Percentiles rank a stretch among this genome's conserved stretches.
Evolutionary conservation across 1,140 invertebrate species (phyloP).

Genomic region (Drosophila jambulina): DNA sequence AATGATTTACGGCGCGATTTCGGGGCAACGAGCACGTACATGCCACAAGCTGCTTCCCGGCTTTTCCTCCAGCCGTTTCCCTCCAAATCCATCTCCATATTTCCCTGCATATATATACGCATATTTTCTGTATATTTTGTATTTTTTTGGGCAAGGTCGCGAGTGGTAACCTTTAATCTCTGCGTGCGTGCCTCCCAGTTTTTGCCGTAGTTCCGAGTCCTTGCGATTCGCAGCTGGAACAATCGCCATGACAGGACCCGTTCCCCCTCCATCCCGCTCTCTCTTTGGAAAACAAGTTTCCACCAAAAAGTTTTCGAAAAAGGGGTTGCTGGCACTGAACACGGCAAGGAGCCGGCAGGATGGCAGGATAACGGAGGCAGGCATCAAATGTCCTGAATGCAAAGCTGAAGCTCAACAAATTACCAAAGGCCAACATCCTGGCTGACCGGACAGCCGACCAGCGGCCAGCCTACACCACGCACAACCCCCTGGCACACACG

Average conservation of each 20-base stretch:
- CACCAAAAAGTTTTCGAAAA: background rate
- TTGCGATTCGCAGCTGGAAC: conserved; percentile 23
- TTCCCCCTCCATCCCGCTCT: background rate
- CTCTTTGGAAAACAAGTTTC: conserved; percentile 11
- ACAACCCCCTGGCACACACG: conserved; percentile 18
- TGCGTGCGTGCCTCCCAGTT: conserved; percentile 65
- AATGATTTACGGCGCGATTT: conserved; percentile 75
- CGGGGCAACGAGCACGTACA: conserved; percentile 73
- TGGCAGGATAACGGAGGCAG: conserved; percentile 9
- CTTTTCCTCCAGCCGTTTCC: background rate
- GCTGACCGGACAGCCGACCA: conserved; percentile 63
- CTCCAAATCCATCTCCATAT: background rate
- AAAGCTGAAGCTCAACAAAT: conserved; percentile 70
- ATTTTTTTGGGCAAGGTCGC: conserved; percentile 66
- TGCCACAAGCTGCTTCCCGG: conserved; percentile 75
- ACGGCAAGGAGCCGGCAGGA: background rate
- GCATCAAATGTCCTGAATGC: conserved; percentile 51
- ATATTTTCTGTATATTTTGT: conserved; percentile 1
- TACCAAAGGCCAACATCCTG: conserved; percentile 77
- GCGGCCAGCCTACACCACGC: conserved; percentile 29
- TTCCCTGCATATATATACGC: background rate
- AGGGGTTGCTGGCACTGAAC: conserved; percentile 53
- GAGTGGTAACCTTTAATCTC: conserved; percentile 82
- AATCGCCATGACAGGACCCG: conserved; percentile 29
- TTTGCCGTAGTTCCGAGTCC: conserved; percentile 4